Conservation (phyloP, 2,888 invertebrate genomes). For the Coelopa pilipes region DNA sequence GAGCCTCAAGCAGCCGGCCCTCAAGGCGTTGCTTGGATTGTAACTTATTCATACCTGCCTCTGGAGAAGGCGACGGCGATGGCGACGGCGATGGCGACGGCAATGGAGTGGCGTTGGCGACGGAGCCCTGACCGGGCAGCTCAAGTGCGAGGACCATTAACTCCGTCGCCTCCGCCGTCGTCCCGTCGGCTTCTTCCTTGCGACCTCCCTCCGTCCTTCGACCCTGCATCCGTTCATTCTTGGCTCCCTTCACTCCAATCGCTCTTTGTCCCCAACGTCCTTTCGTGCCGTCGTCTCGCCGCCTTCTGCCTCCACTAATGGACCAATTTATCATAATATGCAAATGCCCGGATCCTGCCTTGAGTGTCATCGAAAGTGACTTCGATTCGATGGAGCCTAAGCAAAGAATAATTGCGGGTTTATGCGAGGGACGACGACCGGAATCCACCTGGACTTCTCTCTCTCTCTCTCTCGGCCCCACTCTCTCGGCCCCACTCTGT, state of each 20-base stretch:
- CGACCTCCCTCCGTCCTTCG: not conserved
- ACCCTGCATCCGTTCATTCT: too few relatives aligned
- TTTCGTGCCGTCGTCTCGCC: not conserved
- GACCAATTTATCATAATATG: constrained; percentile 40
- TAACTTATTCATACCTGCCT: not conserved
- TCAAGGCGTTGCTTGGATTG: not conserved
- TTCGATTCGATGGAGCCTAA: constrained; percentile 31
- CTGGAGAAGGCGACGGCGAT: not conserved
- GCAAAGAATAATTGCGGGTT: constrained; percentile 19
- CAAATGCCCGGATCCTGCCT: constrained; percentile 36
- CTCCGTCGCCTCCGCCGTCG: not conserved
- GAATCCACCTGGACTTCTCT: not conserved
- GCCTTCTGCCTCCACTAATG: constrained; percentile 23
- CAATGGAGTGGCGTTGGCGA: not conserved
- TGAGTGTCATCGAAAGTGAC: constrained; percentile 37
- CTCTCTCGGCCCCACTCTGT: not conserved
- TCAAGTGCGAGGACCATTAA: constrained; percentile 16
- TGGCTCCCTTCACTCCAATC: too few relatives aligned
- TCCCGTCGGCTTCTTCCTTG: not conserved
- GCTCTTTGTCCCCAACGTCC: too few relatives aligned
- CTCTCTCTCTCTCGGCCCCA: not conserved
- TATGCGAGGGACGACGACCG: not conserved
- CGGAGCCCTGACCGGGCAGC: not conserved
- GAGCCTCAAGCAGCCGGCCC: not conserved
- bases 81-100: too few relatives aligned